Evolutionary conservation across 1,140 invertebrate genomes (phyloP).

Genomic region (Drosophila gunungcola): DNA sequence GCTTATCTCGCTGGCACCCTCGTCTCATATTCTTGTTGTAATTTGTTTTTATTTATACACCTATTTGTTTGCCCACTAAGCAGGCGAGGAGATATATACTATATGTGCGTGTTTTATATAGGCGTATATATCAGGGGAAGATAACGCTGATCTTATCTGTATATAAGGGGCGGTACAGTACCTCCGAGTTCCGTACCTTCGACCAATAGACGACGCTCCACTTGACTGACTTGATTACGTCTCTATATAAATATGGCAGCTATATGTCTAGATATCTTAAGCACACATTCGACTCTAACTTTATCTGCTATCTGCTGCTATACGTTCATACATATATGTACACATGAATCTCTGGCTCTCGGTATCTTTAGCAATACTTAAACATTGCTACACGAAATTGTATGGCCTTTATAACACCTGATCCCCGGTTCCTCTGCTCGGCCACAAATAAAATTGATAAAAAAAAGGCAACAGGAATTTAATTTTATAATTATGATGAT

Average conservation of each 20-base stretch:
- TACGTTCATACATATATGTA: conserved; percentile 1
- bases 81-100: conserved; percentile 31
- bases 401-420: conserved; percentile 73
- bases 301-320: conserved; percentile 22
- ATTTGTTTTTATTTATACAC: conserved; percentile 77
- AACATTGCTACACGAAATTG: conserved; percentile 54
- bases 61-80: conserved; percentile 80
- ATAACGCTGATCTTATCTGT: conserved; percentile 61
- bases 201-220: conserved; percentile 35
- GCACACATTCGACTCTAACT: conserved; percentile 59
- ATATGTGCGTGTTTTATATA: conserved; percentile 1
- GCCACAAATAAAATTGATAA: conserved; percentile 79
- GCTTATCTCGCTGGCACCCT: conserved; percentile 21
- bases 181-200: conserved; percentile 16
- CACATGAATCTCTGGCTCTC: conserved; percentile 1
- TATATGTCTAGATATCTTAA: conserved; percentile 68
- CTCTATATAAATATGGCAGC: conserved; percentile 81
- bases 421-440: conserved; percentile 12
- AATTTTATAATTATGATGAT: conserved; percentile 79
- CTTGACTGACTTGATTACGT: conserved; percentile 77
- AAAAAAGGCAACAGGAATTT: conserved; percentile 70
- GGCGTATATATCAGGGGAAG: conserved; percentile 34
- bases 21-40: conserved; percentile 13
- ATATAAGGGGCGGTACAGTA: conserved; percentile 22
- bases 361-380: conserved; percentile 68